phyloP scores from a whole-genome alignment of 2,888 invertebrate genomes.

The Hyalella azteca region DNA sequence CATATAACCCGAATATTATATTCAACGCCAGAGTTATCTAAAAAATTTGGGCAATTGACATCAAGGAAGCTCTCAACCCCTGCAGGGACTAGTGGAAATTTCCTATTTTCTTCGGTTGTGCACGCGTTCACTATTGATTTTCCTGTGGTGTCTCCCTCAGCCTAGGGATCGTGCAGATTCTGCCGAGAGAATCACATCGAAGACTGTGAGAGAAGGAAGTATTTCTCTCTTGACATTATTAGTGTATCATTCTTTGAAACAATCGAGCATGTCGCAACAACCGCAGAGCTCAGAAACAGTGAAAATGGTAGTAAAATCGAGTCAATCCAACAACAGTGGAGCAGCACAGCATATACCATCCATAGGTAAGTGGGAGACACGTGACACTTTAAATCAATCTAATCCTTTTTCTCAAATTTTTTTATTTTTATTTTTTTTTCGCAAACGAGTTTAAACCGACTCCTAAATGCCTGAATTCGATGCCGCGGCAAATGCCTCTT shows the following conservation, averaged over 20 bases:
- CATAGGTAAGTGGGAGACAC: conserved; percentile 46
- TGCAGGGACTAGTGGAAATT: no score
- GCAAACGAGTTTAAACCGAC: no score
- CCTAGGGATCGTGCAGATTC: background rate
- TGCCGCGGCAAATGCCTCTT: no score
- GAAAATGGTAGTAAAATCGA: conserved; percentile 56
- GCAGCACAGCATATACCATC: conserved; percentile 56
- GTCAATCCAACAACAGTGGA: conserved; percentile 41
- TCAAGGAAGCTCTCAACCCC: no score
- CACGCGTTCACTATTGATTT: background rate
- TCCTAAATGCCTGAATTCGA: no score
- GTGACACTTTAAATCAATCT: background rate
- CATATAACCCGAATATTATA: no score
- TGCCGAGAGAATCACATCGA: background rate
- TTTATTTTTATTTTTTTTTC: no score
- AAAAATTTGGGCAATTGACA: no score
- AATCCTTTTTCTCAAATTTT: no score
- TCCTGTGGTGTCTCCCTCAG: background rate
- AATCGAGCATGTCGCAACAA: conserved; percentile 28
- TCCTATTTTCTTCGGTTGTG: conserved; percentile 13
- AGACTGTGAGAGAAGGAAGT: background rate
- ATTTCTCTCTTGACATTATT: conserved; percentile 3
- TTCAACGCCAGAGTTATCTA: no score
- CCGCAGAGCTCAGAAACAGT: conserved; percentile 35
- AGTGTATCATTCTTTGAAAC: no score